A percentile compares a stretch with the other conserved stretches of the same genome.
Conservation (phyloP, 2,888 invertebrate species). For the Drosophila greeni region DNA sequence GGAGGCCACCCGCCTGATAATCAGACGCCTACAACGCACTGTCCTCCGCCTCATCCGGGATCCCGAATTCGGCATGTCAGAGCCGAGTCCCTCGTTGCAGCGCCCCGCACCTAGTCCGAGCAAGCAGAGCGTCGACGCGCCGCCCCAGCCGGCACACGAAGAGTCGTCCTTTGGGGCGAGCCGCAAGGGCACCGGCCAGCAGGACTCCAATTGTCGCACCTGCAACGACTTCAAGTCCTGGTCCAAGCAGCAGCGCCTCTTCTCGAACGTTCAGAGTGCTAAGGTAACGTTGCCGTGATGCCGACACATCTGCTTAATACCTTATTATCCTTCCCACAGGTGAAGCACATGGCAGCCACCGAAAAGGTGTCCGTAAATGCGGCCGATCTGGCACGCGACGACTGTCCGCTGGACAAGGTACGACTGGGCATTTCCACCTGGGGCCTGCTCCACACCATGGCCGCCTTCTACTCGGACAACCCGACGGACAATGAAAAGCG, state of each 20-base stretch:
- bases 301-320: neutral
- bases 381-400: constrained; percentile 71
- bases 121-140: constrained; percentile 24
- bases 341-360: constrained; percentile 49
- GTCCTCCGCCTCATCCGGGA: constrained; percentile 52
- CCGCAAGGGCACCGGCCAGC: constrained; percentile 64
- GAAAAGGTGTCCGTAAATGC: constrained; percentile 49
- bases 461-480: constrained; percentile 93
- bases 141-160: constrained; percentile 6
- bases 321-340: constrained; percentile 34
- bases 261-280: constrained; percentile 68
- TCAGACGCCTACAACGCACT: constrained; percentile 55
- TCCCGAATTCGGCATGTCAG: constrained; percentile 55
- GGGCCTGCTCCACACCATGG: constrained; percentile 97
- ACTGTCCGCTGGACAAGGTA: constrained; percentile 89
- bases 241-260: constrained; percentile 83
- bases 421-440: constrained; percentile 90
- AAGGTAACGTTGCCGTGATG: constrained; percentile 31
- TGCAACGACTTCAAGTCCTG: constrained; percentile 87
- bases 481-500: constrained; percentile 85
- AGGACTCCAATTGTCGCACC: constrained; percentile 82
- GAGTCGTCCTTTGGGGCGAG: constrained; percentile 24
- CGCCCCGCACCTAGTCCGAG: constrained; percentile 24
- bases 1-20: constrained; percentile 47
- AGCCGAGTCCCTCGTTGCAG: constrained; percentile 38